Base-by-base conservation (phyloP, 2,113 vertebrate genomes). In the Lophochroa leadbeateri region DNA sequence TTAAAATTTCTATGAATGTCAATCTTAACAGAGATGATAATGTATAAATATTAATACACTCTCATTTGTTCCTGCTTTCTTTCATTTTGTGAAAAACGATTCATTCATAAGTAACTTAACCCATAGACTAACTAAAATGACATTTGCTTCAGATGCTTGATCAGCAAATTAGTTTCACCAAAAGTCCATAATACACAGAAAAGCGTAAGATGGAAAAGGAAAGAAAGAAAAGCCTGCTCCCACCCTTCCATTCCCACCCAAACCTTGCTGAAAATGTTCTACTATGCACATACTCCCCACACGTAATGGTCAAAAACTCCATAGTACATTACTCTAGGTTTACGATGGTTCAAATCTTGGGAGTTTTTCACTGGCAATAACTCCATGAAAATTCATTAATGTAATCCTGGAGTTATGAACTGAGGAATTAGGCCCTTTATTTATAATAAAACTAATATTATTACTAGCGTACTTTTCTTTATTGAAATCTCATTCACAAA, bases 371-470 rank as follows among this genome's bases (percentile, higher is more conserved):
- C 37, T 46, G 17, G 23, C 10, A 81, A 5, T 86, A 75, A 33
- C 55, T 92, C 35, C 23, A 39, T 10, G 21, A 65, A 94, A 92
- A 81, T 72, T 86, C 37, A 91, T 86, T 88, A 53, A 41, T 49
- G 7, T 86, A 78, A 92, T 82, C 81, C 81, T 58, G 25, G 19
- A 49, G 9, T 86, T 70, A 91, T 79, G 64, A 93, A 71, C 13
- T 52, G 24, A 88, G 57, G 86, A 86, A 90, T 90, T 68, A 94
- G 11, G 17, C 24, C 39, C 47, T 72, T 90, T 78, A 60, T 72
- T 92, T 90, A 84, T 86, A 82, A 93, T 95, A 93, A 88, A 95
- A 82, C 16, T 91, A 15, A 4, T 57, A 81, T 57, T 91, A 49
- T 35, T 69, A 65, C 14, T 49, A 17, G 37, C 82, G 31, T 35